phyloP scores from a whole-genome alignment of 2,113 vertebrate species.

The Tachuris rubrigastra region DNA sequence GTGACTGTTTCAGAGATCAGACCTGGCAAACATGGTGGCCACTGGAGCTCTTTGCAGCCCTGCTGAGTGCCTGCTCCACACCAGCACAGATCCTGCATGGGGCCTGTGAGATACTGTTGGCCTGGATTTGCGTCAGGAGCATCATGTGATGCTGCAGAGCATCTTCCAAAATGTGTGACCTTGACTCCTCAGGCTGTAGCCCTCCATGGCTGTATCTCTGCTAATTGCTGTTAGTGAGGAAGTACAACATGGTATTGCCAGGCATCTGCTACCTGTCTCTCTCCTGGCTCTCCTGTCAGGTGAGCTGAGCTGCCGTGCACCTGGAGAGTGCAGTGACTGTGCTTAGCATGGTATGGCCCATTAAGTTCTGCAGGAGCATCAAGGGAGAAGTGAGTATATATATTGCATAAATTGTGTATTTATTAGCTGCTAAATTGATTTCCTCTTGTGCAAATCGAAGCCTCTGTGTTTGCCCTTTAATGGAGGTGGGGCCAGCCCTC shows the following conservation, averaged over 20 bases:
- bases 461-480: slow-evolving; percentile 10
- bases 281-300: neutral
- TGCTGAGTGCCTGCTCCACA: neutral
- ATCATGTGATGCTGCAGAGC: neutral
- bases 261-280: fast-evolving
- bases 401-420: slow-evolving; percentile 19
- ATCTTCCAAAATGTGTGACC: slow-evolving; percentile 4
- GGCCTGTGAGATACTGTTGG: neutral
- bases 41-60: neutral
- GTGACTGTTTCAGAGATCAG: neutral
- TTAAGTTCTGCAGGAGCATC: neutral
- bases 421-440: slow-evolving; percentile 56
- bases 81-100: fast-evolving
- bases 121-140: neutral
- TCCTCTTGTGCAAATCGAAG: slow-evolving; percentile 18
- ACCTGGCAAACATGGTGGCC: neutral
- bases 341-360: neutral
- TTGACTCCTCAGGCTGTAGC: neutral
- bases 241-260: neutral
- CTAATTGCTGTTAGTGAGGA: neutral
- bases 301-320: fast-evolving
- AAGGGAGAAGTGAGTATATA: neutral
- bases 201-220: neutral
- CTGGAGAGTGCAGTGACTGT: fast-evolving
- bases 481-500: neutral